Conservation (phyloP, 1,140 invertebrate species). For the Venustaconcha ellipsiformis region DNA sequence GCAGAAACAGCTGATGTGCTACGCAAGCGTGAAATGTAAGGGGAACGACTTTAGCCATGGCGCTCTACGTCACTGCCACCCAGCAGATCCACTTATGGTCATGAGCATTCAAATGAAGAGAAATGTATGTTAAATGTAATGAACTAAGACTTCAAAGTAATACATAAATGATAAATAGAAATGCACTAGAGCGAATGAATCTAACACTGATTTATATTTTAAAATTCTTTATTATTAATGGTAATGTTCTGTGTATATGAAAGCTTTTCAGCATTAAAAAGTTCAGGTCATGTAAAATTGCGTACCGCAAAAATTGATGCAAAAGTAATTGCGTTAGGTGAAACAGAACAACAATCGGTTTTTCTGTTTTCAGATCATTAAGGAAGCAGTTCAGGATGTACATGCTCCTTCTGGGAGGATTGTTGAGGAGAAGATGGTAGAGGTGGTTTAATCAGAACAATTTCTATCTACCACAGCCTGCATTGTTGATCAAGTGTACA, state of each 20-base stretch:
- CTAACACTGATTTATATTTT: too few relatives aligned
- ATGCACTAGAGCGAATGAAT: too few relatives aligned
- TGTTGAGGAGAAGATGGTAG: constrained; percentile 12
- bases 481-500: background rate
- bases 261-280: too few relatives aligned
- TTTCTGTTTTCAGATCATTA: background rate
- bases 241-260: too few relatives aligned
- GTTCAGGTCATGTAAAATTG: too few relatives aligned
- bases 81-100: background rate
- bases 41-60: background rate
- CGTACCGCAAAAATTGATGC: too few relatives aligned
- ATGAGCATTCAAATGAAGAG: constrained; percentile 2
- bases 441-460: background rate
- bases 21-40: background rate
- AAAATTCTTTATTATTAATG: too few relatives aligned
- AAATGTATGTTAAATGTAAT: background rate
- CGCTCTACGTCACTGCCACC: background rate
- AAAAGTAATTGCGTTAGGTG: too few relatives aligned
- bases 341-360: background rate
- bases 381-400: constrained; percentile 5
- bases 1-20: background rate
- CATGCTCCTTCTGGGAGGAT: constrained; percentile 1
- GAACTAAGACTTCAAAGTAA: too few relatives aligned
- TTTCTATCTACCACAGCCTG: background rate
- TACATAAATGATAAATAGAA: too few relatives aligned